Percentiles rank a stretch among this genome's conserved stretches.
Evolutionary conservation across 2,797 vertebrate species (phyloP).

Genomic region (Cirrhinus molitorella): DNA sequence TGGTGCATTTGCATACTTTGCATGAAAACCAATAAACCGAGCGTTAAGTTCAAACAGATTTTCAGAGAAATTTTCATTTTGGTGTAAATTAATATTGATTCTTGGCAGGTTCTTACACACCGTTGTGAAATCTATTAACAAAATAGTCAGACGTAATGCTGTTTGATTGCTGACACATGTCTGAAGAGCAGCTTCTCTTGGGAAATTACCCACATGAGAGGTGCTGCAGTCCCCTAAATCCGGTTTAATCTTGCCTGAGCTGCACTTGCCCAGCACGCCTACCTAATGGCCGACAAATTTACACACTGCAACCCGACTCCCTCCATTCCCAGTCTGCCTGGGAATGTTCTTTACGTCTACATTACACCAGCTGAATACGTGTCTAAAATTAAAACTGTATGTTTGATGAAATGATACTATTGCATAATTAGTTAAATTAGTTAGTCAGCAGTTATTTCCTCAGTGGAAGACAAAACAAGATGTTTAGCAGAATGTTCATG

Average conservation of each 20-base stretch:
- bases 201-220: conserved; percentile 24
- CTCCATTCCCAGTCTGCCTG: conserved; percentile 19
- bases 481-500: neutral
- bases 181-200: conserved; percentile 5
- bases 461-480: neutral
- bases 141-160: neutral
- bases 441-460: neutral
- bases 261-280: conserved; percentile 54
- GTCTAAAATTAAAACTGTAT: conserved; percentile 22
- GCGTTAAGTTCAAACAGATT: neutral
- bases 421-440: neutral
- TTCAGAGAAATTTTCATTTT: neutral
- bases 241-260: conserved; percentile 67
- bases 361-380: neutral
- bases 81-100: neutral
- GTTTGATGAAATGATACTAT: neutral
- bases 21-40: neutral
- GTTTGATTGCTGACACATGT: conserved; percentile 2
- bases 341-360: conserved; percentile 6
- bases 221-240: conserved; percentile 58
- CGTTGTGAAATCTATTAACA: neutral
- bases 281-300: conserved; percentile 66
- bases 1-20: neutral
- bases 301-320: conserved; percentile 62
- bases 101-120: neutral